Evolutionary conservation across 2,797 vertebrate genomes (phyloP).

Genomic region (Ispidina picta): DNA sequence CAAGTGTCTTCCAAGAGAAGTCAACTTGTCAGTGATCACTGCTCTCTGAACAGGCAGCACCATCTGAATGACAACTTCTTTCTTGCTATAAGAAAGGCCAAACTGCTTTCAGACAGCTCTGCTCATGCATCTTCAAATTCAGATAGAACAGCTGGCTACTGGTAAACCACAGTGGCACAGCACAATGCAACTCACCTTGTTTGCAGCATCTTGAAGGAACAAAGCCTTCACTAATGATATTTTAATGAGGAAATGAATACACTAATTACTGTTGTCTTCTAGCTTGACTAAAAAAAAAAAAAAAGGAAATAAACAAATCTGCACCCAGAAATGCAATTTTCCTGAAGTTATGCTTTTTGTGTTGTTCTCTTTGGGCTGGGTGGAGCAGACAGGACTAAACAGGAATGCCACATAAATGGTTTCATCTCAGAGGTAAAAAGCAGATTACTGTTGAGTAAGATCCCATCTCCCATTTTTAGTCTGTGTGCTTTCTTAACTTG

Average conservation of each 20-base stretch:
- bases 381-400: neutral
- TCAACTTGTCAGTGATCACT: neutral
- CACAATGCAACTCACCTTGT: slow-evolving; percentile 47
- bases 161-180: slow-evolving; percentile 49
- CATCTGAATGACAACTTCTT: neutral
- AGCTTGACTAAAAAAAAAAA: slow-evolving; percentile 40
- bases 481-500: slow-evolving; percentile 10
- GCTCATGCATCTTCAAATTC: neutral
- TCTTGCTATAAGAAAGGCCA: neutral
- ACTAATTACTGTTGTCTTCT: slow-evolving; percentile 69
- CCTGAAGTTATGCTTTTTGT: neutral
- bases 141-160: slow-evolving; percentile 37
- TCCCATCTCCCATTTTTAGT: neutral
- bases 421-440: neutral
- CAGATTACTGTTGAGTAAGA: neutral
- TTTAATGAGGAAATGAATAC: slow-evolving; percentile 77
- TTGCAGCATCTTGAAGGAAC: slow-evolving; percentile 66
- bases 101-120: neutral
- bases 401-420: neutral
- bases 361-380: neutral
- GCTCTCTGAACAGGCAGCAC: neutral
- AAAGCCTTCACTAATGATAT: slow-evolving; percentile 72
- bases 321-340: slow-evolving; percentile 6
- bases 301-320: neutral
- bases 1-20: neutral